Percentiles rank a stretch among this genome's conserved stretches.
phyloP scores from a whole-genome alignment of 2,888 invertebrate genomes.

The Diplolepis rosae region DNA sequence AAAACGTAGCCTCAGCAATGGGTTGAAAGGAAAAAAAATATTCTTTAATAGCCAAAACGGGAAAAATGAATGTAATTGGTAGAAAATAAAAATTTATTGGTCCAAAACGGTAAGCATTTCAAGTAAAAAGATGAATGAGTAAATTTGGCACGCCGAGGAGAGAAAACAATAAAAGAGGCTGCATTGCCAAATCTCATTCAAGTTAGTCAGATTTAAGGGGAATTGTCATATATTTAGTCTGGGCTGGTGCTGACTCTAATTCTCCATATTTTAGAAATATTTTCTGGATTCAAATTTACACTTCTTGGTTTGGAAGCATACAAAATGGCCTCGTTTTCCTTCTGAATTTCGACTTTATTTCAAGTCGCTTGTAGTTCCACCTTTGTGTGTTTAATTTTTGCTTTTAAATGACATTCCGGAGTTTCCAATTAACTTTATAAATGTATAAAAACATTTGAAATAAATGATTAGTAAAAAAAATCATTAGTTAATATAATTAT shows the following conservation, averaged over 20 bases:
- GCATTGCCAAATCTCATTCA: constrained; percentile 21
- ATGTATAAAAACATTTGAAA: too few species aligned
- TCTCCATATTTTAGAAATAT: constrained; percentile 14
- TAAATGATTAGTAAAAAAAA: too few species aligned
- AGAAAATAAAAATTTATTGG: background rate
- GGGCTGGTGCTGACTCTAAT: constrained; percentile 21
- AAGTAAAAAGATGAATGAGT: background rate
- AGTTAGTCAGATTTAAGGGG: constrained; percentile 18
- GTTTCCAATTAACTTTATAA: too few species aligned
- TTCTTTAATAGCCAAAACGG: background rate
- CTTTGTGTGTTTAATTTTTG: background rate
- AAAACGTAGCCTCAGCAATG: too few species aligned
- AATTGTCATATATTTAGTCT: background rate
- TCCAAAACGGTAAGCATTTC: background rate
- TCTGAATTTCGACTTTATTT: background rate
- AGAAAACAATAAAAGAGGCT: constrained; percentile 20
- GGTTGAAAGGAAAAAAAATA: background rate
- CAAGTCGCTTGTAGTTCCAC: background rate
- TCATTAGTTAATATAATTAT: too few species aligned
- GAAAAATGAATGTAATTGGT: background rate
- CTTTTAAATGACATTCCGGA: background rate
- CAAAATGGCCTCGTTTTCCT: background rate
- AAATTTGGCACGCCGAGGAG: constrained; percentile 1
- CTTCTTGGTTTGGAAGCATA: background rate
- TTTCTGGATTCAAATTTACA: constrained; percentile 2